Base-by-base conservation (phyloP, 2,797 vertebrate species). In the Novumbra hubbsi region DNA sequence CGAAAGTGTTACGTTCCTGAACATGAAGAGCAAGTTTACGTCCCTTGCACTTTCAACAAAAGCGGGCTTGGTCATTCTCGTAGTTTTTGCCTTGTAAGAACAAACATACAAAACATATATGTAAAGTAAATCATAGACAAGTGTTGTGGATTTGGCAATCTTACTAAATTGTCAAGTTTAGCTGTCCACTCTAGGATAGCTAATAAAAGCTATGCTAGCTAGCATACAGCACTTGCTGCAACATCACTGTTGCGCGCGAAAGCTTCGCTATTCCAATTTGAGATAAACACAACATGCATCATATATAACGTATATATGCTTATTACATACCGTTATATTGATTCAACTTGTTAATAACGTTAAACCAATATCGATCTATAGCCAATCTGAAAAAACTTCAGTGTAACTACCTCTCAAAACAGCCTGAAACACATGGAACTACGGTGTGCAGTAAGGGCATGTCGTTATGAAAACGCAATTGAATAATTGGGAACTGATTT, bases 401-500 rank as follows among this genome's bases (percentile, higher is more conserved):
- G 4, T 17, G 73, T 83, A 84, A 45, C 41, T 86, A 88, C 88
- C 88, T 85, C 63, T 57, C 70, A 0, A 63, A 7, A 3, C 6
- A 52, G 2, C 1, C 55, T 24, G 17, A 21, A 27, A 34, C 15
- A 73, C 77, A 73, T 81, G 66, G 0, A 67, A 64, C 41, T 88
- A 91, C 82, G 89, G 88, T 24, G 49, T 0, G 38, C 0, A 2
- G 0, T n/a, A 63, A 81, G 78, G 84, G 16, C 86, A 89, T 81
- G 85, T 60, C 0, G 4, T n/a, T 60, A 24, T 60, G n/a, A 60
- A 60, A 60, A 60, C 55, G 21, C 55, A 24, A 24, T 4, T 60
- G 2, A 60, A 24, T 60, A 27, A 60, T 60, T 60, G n/a, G 5
- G 11, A 12, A 24, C 4, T 12, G 3, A 11, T 60, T 11, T 60